Conservation (phyloP, 2,888 invertebrate genomes). For the Bruchidius siliquastri region DNA sequence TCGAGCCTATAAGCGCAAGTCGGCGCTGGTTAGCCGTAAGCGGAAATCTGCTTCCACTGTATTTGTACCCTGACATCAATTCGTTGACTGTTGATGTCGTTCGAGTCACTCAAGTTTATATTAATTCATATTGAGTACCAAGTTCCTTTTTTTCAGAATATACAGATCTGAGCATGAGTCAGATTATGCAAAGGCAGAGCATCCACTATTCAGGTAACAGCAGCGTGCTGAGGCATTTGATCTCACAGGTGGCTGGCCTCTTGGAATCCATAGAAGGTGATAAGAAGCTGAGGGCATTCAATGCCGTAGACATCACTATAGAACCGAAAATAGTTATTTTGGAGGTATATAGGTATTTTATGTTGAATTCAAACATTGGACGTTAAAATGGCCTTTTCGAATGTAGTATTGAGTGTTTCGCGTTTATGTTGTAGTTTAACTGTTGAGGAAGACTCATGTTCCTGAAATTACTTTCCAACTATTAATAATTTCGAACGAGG, state of each 20-base stretch:
- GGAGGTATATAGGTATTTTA: slow-evolving; percentile 48
- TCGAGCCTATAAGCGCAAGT: too few relatives aligned
- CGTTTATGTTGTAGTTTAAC: too few relatives aligned
- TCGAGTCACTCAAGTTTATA: too few relatives aligned
- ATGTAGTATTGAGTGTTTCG: too few relatives aligned
- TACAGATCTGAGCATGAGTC: slow-evolving; percentile 91
- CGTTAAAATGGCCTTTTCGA: neutral
- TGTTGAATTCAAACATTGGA: neutral
- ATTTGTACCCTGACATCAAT: too few relatives aligned
- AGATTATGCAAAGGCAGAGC: slow-evolving; percentile 88
- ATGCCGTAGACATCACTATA: slow-evolving; percentile 73
- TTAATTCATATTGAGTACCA: too few relatives aligned
- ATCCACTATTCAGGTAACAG: slow-evolving; percentile 78
- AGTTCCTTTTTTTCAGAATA: slow-evolving; percentile 67
- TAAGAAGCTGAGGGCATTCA: slow-evolving; percentile 74
- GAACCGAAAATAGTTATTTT: slow-evolving; percentile 80
- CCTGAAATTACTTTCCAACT: too few relatives aligned
- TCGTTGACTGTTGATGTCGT: too few relatives aligned
- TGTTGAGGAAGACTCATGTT: too few relatives aligned
- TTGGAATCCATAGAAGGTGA: slow-evolving; percentile 64
- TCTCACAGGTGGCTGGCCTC: slow-evolving; percentile 74
- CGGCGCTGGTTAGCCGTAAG: too few relatives aligned
- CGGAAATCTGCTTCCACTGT: too few relatives aligned
- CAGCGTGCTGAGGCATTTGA: slow-evolving; percentile 66
- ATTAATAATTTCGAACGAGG: too few relatives aligned